Evolutionary conservation across 2,113 vertebrate species (phyloP).

Genomic region (Callipepla squamata): DNA sequence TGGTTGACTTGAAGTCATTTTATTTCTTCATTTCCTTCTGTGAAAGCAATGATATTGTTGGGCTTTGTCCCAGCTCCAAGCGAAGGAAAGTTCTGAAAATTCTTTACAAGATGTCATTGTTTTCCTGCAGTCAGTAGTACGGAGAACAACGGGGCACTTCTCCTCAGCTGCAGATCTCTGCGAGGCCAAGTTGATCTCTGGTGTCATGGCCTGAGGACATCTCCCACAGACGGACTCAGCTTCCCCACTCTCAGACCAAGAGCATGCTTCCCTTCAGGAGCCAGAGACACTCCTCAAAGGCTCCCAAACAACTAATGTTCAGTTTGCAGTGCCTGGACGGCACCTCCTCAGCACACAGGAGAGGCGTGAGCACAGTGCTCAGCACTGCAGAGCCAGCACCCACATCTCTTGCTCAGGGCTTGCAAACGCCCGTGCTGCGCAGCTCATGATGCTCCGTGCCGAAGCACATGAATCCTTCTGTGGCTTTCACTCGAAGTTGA

Average conservation of each 20-base stretch:
- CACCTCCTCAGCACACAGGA: rapidly evolving
- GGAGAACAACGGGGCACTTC: not conserved
- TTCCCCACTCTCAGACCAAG: not conserved
- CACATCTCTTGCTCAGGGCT: not conserved
- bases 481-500: not conserved
- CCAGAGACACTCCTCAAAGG: rapidly evolving
- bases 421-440: rapidly evolving
- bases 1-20: conserved; percentile 13
- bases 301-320: not conserved
- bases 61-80: not conserved
- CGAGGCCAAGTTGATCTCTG: not conserved
- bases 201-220: conserved; percentile 11
- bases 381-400: rapidly evolving
- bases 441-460: not conserved
- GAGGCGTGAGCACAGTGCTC: rapidly evolving
- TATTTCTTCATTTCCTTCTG: not conserved
- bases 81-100: not conserved
- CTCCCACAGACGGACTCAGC: not conserved
- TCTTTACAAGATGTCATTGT: not conserved
- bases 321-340: not conserved
- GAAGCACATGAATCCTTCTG: not conserved
- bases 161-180: not conserved
- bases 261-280: not conserved
- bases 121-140: not conserved
- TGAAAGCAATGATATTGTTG: not conserved